Percentiles rank a stretch among this genome's conserved stretches.
These are phyloP conservation scores for Chelonus formosanus DNA, from an alignment of 2,888 invertebrate species.

Conservation along the genomic window DNA sequence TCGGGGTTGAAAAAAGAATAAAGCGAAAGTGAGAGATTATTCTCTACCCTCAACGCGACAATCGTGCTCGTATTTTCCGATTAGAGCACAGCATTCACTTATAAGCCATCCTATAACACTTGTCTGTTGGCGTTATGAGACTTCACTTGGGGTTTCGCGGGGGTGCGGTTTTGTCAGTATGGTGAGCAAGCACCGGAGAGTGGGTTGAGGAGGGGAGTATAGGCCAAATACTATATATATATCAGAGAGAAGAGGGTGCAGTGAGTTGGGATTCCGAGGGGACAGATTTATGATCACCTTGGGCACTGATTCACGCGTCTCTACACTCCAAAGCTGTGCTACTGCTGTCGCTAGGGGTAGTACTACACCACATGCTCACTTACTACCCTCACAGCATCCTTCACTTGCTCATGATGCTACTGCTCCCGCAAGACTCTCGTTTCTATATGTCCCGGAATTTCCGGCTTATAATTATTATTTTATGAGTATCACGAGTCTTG, in stretches of 20 bases:
- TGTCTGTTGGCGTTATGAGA: constrained; percentile 62
- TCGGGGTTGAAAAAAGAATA: constrained; percentile 46
- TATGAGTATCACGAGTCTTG: constrained; percentile 51
- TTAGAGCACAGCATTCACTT: constrained; percentile 65
- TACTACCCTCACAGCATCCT: constrained; percentile 36
- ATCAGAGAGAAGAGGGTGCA: constrained; percentile 39
- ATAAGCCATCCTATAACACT: constrained; percentile 65
- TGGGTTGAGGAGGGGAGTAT: background rate
- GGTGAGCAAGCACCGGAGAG: background rate
- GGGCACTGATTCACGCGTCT: constrained; percentile 63
- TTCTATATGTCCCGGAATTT: constrained; percentile 44
- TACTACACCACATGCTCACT: constrained; percentile 58
- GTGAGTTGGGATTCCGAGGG: constrained; percentile 48
- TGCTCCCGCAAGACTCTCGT: constrained; percentile 30
- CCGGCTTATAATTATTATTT: constrained; percentile 57
- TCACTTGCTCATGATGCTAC: constrained; percentile 20
- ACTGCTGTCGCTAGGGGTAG: constrained; percentile 14
- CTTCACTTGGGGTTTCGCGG: constrained; percentile 41
- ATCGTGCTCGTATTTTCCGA: constrained; percentile 65
- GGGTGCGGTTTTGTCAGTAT: constrained; percentile 35
- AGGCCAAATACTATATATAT: constrained; percentile 8
- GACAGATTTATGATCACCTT: constrained; percentile 65
- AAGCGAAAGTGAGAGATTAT: constrained; percentile 18
- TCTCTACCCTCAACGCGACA: constrained; percentile 48
- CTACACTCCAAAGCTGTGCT: background rate